A percentile compares a stretch with the other conserved stretches of the same genome.
phyloP scores from a whole-genome alignment of 1,140 invertebrate genomes.

The Apis cerana region DNA sequence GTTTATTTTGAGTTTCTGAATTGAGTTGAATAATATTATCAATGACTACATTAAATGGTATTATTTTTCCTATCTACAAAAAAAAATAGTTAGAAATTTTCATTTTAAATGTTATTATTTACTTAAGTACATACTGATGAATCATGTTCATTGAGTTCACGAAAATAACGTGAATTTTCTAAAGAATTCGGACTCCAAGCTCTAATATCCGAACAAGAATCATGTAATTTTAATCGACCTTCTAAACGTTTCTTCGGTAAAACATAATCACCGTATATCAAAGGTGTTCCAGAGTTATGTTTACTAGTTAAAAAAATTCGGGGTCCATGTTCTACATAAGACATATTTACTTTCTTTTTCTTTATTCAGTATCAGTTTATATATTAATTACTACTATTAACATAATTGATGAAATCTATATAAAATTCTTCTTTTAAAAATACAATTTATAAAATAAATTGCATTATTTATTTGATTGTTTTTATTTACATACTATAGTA shows the following conservation, averaged over 20 bases:
- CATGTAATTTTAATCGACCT: slow-evolving; percentile 70
- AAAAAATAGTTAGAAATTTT: slow-evolving; percentile 2
- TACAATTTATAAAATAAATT: slow-evolving; percentile 23
- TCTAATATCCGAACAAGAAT: slow-evolving; percentile 73
- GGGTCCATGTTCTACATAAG: slow-evolving; percentile 71
- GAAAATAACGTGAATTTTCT: slow-evolving; percentile 73
- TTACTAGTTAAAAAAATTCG: slow-evolving; percentile 67
- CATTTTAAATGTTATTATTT: background rate
- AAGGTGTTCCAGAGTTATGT: slow-evolving; percentile 43
- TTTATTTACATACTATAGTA: slow-evolving; percentile 64
- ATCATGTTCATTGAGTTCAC: slow-evolving; percentile 69
- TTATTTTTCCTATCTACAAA: slow-evolving; percentile 59
- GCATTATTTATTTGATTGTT: slow-evolving; percentile 26
- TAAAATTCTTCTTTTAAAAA: slow-evolving; percentile 33
- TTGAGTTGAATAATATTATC: slow-evolving; percentile 67
- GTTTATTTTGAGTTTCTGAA: slow-evolving; percentile 62
- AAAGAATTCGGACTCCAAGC: slow-evolving; percentile 72
- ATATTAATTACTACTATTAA: slow-evolving; percentile 19
- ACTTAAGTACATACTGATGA: slow-evolving; percentile 56
- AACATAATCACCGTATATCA: slow-evolving; percentile 64
- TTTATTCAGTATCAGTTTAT: slow-evolving; percentile 5
- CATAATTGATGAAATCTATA: background rate
- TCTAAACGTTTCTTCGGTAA: slow-evolving; percentile 68
- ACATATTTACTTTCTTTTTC: slow-evolving; percentile 60
- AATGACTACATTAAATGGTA: slow-evolving; percentile 67